phyloP scores from a whole-genome alignment of 2,888 invertebrate genomes.

The Gonocerus acuteangulatus region DNA sequence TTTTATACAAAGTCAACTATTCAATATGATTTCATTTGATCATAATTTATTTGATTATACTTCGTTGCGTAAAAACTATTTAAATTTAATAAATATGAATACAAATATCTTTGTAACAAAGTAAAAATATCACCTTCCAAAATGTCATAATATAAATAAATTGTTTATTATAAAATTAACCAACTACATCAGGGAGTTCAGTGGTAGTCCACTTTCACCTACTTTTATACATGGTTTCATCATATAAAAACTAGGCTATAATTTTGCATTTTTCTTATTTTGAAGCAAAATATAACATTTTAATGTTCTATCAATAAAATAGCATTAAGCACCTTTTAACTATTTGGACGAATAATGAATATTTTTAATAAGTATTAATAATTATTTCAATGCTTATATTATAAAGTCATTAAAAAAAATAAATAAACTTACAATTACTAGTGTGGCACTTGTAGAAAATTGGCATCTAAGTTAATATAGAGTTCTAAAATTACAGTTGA shows the following conservation, averaged over 20 bases:
- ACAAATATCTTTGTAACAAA: not conserved
- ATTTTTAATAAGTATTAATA: slow-evolving; percentile 6
- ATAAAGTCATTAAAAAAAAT: not conserved
- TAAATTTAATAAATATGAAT: slow-evolving; percentile 7
- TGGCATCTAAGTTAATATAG: slow-evolving; percentile 7
- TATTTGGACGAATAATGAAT: slow-evolving; percentile 12
- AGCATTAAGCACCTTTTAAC: slow-evolving; percentile 19
- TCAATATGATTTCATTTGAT: slow-evolving; percentile 11
- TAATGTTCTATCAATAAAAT: not conserved
- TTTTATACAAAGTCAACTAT: slow-evolving; percentile 4
- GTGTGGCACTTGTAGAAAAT: slow-evolving; percentile 24
- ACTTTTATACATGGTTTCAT: too few relatives aligned
- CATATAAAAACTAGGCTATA: not conserved
- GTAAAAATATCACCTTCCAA: not conserved
- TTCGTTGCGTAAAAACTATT: slow-evolving; percentile 22
- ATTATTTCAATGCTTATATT: slow-evolving; percentile 10
- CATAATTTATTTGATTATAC: slow-evolving; percentile 22
- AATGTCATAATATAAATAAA: not conserved
- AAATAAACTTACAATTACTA: slow-evolving; percentile 16
- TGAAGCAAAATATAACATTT: slow-evolving; percentile 11
- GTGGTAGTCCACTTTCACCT: too few relatives aligned
- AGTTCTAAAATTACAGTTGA: too few relatives aligned
- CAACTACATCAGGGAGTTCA: too few relatives aligned
- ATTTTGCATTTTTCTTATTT: not conserved
- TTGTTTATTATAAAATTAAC: not conserved